phyloP scores from a whole-genome alignment of 2,888 invertebrate species.

The Caenorhabditis sp. region DNA sequence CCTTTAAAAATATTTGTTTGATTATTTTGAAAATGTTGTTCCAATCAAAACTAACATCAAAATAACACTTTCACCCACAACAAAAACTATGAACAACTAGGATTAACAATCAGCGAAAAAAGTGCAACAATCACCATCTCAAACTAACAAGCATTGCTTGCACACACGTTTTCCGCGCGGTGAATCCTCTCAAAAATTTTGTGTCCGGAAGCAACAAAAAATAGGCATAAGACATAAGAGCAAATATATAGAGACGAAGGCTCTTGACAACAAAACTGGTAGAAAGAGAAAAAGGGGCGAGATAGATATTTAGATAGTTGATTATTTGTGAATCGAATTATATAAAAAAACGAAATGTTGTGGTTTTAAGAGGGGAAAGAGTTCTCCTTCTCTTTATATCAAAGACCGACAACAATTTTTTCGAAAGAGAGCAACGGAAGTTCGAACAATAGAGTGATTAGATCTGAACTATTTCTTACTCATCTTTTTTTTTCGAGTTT shows the following conservation, averaged over 20 bases:
- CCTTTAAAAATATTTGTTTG: too few relatives aligned
- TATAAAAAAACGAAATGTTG: background rate
- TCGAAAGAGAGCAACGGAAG: constrained; percentile 2
- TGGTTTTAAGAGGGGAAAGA: background rate
- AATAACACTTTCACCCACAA: too few relatives aligned
- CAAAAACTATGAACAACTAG: too few relatives aligned
- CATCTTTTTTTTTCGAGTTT: too few relatives aligned
- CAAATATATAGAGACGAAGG: background rate
- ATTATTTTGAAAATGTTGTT: too few relatives aligned
- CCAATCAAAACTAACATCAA: too few relatives aligned
- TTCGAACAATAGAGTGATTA: constrained; percentile 1
- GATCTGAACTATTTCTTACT: background rate
- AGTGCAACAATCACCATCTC: too few relatives aligned
- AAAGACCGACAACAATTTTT: background rate
- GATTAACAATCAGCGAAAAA: too few relatives aligned
- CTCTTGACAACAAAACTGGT: background rate
- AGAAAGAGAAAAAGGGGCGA: background rate
- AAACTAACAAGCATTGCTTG: background rate
- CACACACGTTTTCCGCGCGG: background rate
- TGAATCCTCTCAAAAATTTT: background rate
- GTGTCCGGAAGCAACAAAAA: background rate
- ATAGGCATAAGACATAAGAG: background rate
- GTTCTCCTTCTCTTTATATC: background rate
- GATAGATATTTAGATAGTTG: background rate
- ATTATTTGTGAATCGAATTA: background rate